Evolutionary conservation across 2,113 vertebrate species (phyloP), one percentile per base, ranked within the genome.

Genomic region (Pseudorhombus dupliciocellatus): DNA sequence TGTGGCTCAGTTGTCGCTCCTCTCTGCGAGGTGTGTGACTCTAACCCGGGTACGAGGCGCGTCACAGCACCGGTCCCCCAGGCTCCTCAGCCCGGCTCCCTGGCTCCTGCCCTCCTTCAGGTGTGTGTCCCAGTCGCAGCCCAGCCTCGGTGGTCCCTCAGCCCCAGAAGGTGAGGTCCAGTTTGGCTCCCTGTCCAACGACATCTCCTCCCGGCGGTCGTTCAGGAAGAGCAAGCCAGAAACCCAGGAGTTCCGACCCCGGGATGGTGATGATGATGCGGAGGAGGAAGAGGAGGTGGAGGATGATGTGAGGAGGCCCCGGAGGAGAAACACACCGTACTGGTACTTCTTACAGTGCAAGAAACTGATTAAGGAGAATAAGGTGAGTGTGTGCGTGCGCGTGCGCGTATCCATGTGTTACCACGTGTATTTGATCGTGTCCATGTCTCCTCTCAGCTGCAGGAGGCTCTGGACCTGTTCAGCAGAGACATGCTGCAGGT

Each of bases 281-380:
- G 80, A 82, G 1, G 25, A 22, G 58, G n/a, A 22, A 31, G 60
- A 2, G 0, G 80, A 63, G 0, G 18, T 1, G 26, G 61, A 0
- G 42, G 42, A 42, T 25, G 1, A 30, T 14, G 15, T 1, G 24
- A 72, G 34, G 4, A 88, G 85, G 15, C 75, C 11, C 0, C 81
- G 87, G 0, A 90, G 28, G 2, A 93, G 40, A 71, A 97, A 98
- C 79, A 98, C 94, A 0, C 86, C 94, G 0, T 95, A 96, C 75
- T 99, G 97, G 97, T 99, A 97, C 85, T 96, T 97, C 82, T 55
- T 97, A 21, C 92, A 80, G 63, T 98, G 97, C 87, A 98, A 96
- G 79, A 94, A 84, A 1, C 94, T 97, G 66, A 94, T 98, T 51
- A 95, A 89, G 70, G 81, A 92, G 0, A 91, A 94, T n/a, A 95